These are phyloP conservation scores for Drosophila nigricruria DNA, from an alignment of 2,888 invertebrate species.

Conservation along the genomic window DNA sequence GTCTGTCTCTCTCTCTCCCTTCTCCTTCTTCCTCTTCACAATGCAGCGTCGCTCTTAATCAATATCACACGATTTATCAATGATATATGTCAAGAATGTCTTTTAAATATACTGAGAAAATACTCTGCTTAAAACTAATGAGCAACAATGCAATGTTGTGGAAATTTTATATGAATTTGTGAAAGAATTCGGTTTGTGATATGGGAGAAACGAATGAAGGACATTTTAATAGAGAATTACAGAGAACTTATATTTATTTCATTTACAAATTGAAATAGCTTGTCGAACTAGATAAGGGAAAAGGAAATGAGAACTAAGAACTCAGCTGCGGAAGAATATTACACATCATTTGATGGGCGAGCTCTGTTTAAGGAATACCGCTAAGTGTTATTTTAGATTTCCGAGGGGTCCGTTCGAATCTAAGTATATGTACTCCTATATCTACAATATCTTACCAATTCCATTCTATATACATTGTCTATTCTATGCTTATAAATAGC, in stretches of 20 bases:
- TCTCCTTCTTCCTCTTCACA: background rate
- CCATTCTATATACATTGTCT: no score
- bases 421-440: no score
- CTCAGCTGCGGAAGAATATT: no score
- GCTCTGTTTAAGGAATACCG: no score
- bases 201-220: background rate
- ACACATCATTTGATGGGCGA: no score
- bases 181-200: background rate
- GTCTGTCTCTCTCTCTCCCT: background rate
- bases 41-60: constrained; percentile 46
- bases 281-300: no score
- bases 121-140: constrained; percentile 41
- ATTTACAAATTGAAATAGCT: background rate
- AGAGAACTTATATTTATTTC: background rate
- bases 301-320: no score
- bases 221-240: background rate
- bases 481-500: no score
- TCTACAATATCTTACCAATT: no score
- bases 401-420: no score
- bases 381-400: no score
- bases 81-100: constrained; percentile 39
- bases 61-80: constrained; percentile 67
- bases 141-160: constrained; percentile 11
- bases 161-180: background rate
- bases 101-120: constrained; percentile 2